A percentile compares a stretch with the other conserved stretches of the same genome.
phyloP scores from a whole-genome alignment of 1,140 invertebrate genomes.

The Caerostris extrusa region DNA sequence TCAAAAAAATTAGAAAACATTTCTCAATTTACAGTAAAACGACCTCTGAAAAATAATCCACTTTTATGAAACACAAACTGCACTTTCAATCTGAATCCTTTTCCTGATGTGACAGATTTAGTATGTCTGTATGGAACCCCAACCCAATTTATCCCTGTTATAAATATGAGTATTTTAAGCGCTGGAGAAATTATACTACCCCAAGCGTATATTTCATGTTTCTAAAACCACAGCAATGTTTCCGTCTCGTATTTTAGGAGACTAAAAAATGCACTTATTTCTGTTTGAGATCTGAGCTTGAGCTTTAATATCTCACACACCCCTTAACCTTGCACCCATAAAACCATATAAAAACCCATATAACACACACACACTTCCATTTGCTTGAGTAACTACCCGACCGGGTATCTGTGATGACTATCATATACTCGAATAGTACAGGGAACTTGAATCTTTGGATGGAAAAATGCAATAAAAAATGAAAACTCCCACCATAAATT shows the following conservation, averaged over 20 bases:
- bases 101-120: not conserved
- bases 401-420: constrained; percentile 31
- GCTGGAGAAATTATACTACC: not conserved
- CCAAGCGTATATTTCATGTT: not conserved
- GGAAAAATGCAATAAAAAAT: constrained; percentile 41
- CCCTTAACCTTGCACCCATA: constrained; percentile 47
- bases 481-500: constrained; percentile 16
- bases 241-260: not conserved
- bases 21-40: not conserved
- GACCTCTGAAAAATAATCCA: not conserved
- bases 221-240: not conserved
- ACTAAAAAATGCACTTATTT: not conserved
- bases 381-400: constrained; percentile 12
- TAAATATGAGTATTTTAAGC: not conserved
- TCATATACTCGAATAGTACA: constrained; percentile 6
- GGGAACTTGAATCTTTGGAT: not conserved
- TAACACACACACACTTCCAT: constrained; percentile 37
- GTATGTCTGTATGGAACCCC: not conserved
- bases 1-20: not conserved
- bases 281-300: not conserved
- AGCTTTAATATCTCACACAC: constrained; percentile 34
- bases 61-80: not conserved
- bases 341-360: constrained; percentile 25
- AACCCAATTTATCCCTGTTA: not conserved
- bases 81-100: not conserved